Conservation (phyloP, 2,797 vertebrate genomes). For the Hybognathus amarus region DNA sequence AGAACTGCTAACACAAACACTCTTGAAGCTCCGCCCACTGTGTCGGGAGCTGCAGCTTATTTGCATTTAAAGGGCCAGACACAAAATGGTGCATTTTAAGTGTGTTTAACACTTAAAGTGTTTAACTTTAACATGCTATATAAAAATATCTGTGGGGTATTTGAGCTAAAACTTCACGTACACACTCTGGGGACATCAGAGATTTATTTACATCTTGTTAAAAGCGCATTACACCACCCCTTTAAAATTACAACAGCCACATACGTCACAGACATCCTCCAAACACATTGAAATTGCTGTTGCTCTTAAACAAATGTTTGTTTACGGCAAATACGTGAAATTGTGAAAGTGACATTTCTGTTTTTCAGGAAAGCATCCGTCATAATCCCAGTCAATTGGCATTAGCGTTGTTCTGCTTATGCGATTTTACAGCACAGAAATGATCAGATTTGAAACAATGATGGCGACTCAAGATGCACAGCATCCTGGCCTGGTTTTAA, state of each 20-base stretch:
- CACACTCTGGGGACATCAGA: too few relatives aligned
- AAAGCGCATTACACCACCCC: too few relatives aligned
- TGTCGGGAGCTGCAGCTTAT: too few relatives aligned
- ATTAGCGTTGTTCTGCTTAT: background rate
- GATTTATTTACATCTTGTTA: too few relatives aligned
- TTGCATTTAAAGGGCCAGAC: too few relatives aligned
- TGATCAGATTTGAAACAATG: slow-evolving; percentile 16
- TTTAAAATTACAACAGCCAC: slow-evolving; percentile 10
- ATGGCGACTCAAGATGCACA: slow-evolving; percentile 3
- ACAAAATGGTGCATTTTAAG: too few relatives aligned
- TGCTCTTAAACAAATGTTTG: slow-evolving; percentile 19
- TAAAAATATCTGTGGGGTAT: too few relatives aligned
- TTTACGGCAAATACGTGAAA: slow-evolving; percentile 43
- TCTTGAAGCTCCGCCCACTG: too few relatives aligned
- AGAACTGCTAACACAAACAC: too few relatives aligned
- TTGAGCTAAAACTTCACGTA: too few relatives aligned
- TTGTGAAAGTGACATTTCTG: background rate
- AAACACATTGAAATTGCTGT: background rate
- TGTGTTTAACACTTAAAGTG: too few relatives aligned
- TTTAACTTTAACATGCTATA: too few relatives aligned
- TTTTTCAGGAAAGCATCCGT: slow-evolving; percentile 7
- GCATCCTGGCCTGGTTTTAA: slow-evolving; percentile 3
- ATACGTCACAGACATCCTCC: background rate
- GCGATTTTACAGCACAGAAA: slow-evolving; percentile 7
- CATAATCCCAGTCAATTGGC: slow-evolving; percentile 28